A percentile compares a stretch with the other conserved stretches of the same genome.
Evolutionary conservation across 2,888 invertebrate species (phyloP).

Genomic region (Camptogramma bilineatum): DNA sequence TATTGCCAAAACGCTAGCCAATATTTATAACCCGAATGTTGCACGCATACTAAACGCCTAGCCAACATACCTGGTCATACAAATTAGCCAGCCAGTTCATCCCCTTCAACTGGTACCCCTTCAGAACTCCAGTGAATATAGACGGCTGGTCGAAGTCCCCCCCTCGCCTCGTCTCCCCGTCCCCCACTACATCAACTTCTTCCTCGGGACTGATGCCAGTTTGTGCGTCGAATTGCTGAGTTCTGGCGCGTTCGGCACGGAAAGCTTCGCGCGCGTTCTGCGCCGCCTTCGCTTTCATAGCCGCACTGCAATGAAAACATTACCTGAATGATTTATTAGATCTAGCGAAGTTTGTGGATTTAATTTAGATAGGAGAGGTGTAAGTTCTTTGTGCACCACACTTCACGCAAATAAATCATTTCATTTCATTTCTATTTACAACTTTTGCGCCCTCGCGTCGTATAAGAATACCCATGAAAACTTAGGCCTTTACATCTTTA

Average conservation of each 20-base stretch:
- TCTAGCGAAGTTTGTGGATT: no score
- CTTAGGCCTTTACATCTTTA: no score
- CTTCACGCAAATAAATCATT: no score
- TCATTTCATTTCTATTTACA: no score
- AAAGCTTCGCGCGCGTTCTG: neutral
- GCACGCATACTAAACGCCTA: neutral
- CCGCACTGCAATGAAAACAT: neutral
- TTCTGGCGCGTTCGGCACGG: neutral
- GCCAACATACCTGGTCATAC: conserved; percentile 90
- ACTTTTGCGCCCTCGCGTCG: no score
- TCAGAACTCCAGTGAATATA: neutral
- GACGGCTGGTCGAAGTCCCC: neutral
- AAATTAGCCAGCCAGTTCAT: conserved; percentile 98
- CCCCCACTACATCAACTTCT: neutral
- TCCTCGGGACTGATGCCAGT: neutral
- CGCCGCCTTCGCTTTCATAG: neutral
- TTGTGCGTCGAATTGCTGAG: neutral
- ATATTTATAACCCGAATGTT: no score
- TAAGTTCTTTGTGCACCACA: no score
- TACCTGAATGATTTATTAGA: neutral
- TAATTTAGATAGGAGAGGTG: no score
- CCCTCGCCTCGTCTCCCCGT: neutral
- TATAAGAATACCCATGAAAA: no score
- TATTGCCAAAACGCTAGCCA: no score
- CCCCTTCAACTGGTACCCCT: conserved; percentile 87